Evolutionary conservation across 1,140 invertebrate genomes (phyloP).

Genomic region (Physella acuta): DNA sequence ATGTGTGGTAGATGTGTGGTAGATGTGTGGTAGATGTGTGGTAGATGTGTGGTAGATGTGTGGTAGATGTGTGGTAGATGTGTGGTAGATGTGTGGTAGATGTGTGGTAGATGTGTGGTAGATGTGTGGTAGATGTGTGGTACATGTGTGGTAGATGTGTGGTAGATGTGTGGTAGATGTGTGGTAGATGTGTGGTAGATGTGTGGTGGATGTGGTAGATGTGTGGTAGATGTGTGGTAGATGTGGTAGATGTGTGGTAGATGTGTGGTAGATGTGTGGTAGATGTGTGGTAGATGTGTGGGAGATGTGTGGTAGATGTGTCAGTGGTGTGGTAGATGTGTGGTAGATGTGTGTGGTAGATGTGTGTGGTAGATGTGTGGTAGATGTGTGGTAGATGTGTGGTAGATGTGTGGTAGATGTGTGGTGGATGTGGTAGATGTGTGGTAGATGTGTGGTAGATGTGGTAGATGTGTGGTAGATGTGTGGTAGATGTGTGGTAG

Average conservation of each 20-base stretch:
- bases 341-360: background rate
- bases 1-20: background rate
- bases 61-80: background rate
- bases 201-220: background rate
- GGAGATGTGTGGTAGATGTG: background rate
- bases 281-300: background rate
- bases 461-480: background rate
- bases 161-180: background rate
- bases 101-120: background rate
- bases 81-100: background rate
- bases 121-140: background rate
- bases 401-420: background rate
- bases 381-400: background rate
- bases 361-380: background rate
- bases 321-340: background rate
- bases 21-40: background rate
- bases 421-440: background rate
- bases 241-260: background rate
- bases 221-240: background rate
- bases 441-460: background rate
- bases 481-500: background rate
- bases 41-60: background rate
- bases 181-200: background rate
- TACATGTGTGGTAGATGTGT: background rate
- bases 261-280: background rate